phyloP scores from a whole-genome alignment of 2,888 invertebrate species.

The Drosophila yooni region DNA sequence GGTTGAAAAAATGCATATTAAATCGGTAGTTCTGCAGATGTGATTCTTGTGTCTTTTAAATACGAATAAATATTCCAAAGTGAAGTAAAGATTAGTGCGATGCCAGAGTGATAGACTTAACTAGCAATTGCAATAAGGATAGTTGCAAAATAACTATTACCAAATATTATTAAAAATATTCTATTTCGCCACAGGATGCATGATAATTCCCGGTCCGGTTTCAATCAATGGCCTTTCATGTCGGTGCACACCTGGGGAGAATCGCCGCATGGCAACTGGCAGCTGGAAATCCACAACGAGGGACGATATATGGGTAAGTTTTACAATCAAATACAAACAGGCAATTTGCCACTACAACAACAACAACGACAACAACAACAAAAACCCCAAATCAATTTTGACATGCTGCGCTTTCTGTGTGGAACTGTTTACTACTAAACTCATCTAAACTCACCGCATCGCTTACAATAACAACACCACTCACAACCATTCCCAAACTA shows the following conservation, averaged over 20 bases:
- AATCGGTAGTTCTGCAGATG: background rate
- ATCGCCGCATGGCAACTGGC: constrained; percentile 96
- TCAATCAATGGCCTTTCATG: constrained; percentile 99
- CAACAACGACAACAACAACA: background rate
- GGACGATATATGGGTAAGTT: constrained; percentile 92
- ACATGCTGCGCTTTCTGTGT: constrained; percentile 77
- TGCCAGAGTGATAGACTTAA: background rate
- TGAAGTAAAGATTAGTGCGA: background rate
- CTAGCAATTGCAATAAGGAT: background rate
- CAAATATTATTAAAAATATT: background rate
- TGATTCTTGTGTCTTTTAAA: background rate
- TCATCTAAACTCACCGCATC: constrained; percentile 32
- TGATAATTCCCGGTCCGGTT: constrained; percentile 96
- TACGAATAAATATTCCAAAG: too few relatives aligned
- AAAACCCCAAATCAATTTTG: constrained; percentile 43
- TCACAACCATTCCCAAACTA: background rate
- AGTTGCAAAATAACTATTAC: background rate
- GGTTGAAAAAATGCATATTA: background rate
- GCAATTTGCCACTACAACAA: background rate
- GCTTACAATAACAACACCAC: constrained; percentile 1
- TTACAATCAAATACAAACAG: background rate
- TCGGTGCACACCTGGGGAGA: constrained; percentile 99
- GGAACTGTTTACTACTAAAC: constrained; percentile 40
- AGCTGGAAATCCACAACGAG: constrained; percentile 97
- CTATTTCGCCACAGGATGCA: constrained; percentile 85